Conservation (phyloP, 1,140 invertebrate genomes). For the Musca vetustissima region DNA sequence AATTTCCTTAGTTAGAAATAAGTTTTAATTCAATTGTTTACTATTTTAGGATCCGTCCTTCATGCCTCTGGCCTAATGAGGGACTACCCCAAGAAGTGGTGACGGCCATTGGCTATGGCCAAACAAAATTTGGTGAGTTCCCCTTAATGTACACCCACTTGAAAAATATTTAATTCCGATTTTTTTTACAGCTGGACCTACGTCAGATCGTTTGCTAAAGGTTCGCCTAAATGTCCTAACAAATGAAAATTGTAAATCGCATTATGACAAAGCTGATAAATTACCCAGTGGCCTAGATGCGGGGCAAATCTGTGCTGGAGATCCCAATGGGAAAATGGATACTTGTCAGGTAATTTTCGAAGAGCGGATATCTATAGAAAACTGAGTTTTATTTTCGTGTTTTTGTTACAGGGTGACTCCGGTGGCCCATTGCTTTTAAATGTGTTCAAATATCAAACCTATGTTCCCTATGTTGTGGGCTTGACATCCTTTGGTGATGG, state of each 20-base stretch:
- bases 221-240: slow-evolving; percentile 31
- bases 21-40: no score
- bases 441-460: slow-evolving; percentile 59
- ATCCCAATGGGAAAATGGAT: slow-evolving; percentile 70
- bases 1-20: no score
- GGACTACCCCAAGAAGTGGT: slow-evolving; percentile 30
- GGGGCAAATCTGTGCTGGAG: slow-evolving; percentile 69
- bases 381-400: neutral
- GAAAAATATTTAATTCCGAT: neutral
- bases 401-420: slow-evolving; percentile 55
- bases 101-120: slow-evolving; percentile 38
- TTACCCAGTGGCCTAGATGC: slow-evolving; percentile 29
- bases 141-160: neutral
- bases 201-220: slow-evolving; percentile 34
- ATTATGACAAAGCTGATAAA: slow-evolving; percentile 27
- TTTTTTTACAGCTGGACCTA: slow-evolving; percentile 31
- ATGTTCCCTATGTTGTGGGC: slow-evolving; percentile 71
- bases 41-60: slow-evolving; percentile 10
- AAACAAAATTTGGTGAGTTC: slow-evolving; percentile 37
- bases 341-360: slow-evolving; percentile 67
- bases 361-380: neutral
- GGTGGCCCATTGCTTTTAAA: slow-evolving; percentile 74
- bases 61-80: slow-evolving; percentile 33
- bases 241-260: slow-evolving; percentile 29
- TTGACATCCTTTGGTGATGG: slow-evolving; percentile 78